Evolutionary conservation across 2,797 vertebrate genomes (phyloP).

Genomic region (Margarornis squamiger): DNA sequence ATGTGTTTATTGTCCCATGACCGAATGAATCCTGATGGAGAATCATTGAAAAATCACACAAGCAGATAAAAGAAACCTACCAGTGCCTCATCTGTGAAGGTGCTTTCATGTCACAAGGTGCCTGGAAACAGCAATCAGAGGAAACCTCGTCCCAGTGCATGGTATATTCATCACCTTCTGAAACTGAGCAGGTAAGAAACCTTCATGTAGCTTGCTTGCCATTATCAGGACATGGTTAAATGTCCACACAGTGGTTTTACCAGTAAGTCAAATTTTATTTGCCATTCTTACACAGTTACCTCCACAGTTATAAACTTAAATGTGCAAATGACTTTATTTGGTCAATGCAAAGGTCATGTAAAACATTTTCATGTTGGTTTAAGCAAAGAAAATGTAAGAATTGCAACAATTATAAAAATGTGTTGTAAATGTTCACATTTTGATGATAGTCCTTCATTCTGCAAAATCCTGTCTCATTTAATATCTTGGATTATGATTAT

Average conservation of each 20-base stretch:
- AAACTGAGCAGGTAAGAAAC: slow-evolving; percentile 37
- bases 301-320: neutral
- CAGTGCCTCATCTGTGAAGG: slow-evolving; percentile 18
- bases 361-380: neutral
- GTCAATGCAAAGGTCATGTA: neutral
- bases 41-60: slow-evolving; percentile 59
- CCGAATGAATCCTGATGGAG: slow-evolving; percentile 70
- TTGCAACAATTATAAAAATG: neutral
- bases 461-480: neutral
- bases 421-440: neutral
- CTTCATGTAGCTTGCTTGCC: slow-evolving; percentile 26
- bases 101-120: slow-evolving; percentile 24
- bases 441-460: neutral
- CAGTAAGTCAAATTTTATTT: slow-evolving; percentile 46
- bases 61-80: neutral
- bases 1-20: slow-evolving; percentile 45
- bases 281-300: neutral
- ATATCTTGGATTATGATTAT: neutral
- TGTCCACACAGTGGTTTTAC: slow-evolving; percentile 52
- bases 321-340: neutral
- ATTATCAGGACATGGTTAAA: slow-evolving; percentile 23
- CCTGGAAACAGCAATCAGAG: slow-evolving; percentile 14
- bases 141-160: neutral
- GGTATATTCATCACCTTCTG: slow-evolving; percentile 30
- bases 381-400: neutral